Percentiles rank a stretch among this genome's conserved stretches.
phyloP scores from a whole-genome alignment of 1,140 invertebrate genomes.

The Drosophila sp. region DNA sequence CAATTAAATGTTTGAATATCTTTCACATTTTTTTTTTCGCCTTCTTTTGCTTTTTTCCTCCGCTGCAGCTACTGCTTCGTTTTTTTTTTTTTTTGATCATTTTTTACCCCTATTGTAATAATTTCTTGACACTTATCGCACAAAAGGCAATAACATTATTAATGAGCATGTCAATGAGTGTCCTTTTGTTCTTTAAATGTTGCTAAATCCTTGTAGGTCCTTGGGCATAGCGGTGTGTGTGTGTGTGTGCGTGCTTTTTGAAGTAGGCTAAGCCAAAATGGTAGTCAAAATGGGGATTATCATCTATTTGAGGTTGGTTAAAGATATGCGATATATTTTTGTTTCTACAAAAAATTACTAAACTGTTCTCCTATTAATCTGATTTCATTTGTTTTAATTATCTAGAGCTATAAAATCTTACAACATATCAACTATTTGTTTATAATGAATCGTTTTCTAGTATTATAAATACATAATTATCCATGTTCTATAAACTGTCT shows the following conservation, averaged over 20 bases:
- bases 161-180: slow-evolving; percentile 80
- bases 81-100: background rate
- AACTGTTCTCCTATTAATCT: too few species aligned
- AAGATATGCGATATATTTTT: background rate
- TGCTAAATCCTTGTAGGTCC: slow-evolving; percentile 16
- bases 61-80: background rate
- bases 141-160: slow-evolving; percentile 82
- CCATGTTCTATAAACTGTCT: too few species aligned
- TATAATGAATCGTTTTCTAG: too few species aligned
- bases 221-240: background rate
- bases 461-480: too few species aligned
- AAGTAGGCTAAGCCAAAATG: slow-evolving; percentile 17
- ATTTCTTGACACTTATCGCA: slow-evolving; percentile 81
- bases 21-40: slow-evolving; percentile 39
- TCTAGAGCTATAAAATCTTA: too few species aligned
- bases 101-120: slow-evolving; percentile 65
- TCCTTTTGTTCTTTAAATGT: slow-evolving; percentile 53
- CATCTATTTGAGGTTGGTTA: background rate
- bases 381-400: too few species aligned
- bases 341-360: background rate
- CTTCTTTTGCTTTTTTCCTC: background rate
- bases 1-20: slow-evolving; percentile 77
- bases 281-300: slow-evolving; percentile 6
- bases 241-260: background rate
- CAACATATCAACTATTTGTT: too few species aligned